Conservation (phyloP, 2,113 vertebrate genomes). For the Gymnocephalus cernua region DNA sequence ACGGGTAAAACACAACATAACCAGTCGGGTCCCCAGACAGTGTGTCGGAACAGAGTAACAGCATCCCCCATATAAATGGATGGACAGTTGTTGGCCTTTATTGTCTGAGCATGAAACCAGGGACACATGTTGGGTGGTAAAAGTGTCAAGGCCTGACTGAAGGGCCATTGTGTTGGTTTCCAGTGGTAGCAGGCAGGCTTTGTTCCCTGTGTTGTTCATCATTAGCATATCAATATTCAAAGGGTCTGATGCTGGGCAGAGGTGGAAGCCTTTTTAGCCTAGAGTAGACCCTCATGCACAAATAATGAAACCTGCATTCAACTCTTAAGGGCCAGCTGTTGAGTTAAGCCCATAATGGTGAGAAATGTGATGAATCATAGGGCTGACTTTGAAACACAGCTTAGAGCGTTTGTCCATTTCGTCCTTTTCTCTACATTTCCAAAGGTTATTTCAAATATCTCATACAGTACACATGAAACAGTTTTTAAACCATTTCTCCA, state of each 20-base stretch:
- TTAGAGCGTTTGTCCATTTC: conserved; percentile 2
- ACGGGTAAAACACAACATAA: conserved; percentile 44
- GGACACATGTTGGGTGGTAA: conserved; percentile 88
- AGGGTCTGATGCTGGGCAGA: conserved; percentile 69
- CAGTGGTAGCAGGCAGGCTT: conserved; percentile 72
- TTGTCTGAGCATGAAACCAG: conserved; percentile 79
- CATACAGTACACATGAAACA: not conserved
- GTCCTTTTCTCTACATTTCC: not conserved
- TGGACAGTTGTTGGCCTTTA: conserved; percentile 78
- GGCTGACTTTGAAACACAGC: not conserved
- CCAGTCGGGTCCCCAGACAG: conserved; percentile 64
- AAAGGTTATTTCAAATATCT: conserved; percentile 13
- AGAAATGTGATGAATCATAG: conserved; percentile 12
- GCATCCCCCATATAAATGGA: conserved; percentile 53
- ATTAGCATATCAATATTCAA: conserved; percentile 89
- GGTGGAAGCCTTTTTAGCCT: conserved; percentile 74
- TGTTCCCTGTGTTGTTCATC: conserved; percentile 83
- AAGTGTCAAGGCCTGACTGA: conserved; percentile 83
- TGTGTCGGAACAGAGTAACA: conserved; percentile 53
- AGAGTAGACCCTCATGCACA: conserved; percentile 59
- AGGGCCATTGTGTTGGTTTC: conserved; percentile 79
- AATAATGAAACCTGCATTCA: conserved; percentile 56
- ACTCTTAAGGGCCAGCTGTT: conserved; percentile 76
- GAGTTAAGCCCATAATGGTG: conserved; percentile 50
- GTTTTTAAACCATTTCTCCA: conserved; percentile 42